These are phyloP conservation scores for Sinohyriopsis cumingii DNA, from an alignment of 2,888 invertebrate species.

Conservation along the genomic window DNA sequence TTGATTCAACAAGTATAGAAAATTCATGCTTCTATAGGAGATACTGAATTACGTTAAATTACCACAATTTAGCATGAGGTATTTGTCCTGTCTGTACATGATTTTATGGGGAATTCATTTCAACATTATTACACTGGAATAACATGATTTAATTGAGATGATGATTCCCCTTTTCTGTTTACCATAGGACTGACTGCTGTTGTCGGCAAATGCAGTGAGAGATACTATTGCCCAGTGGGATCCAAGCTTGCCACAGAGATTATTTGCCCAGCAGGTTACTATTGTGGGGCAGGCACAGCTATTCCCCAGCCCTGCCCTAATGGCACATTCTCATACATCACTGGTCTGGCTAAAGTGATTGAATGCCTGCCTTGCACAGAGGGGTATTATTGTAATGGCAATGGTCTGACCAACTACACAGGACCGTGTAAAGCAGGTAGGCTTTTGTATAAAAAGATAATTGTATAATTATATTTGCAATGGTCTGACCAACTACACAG, in stretches of 20 bases:
- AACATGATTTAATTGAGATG: no score
- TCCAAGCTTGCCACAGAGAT: conserved; percentile 52
- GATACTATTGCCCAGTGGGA: conserved; percentile 65
- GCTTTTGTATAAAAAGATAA: neutral
- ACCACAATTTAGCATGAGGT: no score
- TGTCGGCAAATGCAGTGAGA: conserved; percentile 57
- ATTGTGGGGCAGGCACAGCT: conserved; percentile 60
- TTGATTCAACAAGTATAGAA: no score
- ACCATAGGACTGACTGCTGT: conserved; percentile 58
- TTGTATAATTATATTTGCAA: neutral
- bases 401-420: conserved; percentile 56
- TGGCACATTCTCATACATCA: conserved; percentile 66
- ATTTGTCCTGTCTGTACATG: no score
- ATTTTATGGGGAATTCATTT: no score
- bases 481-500: neutral
- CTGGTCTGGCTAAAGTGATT: conserved; percentile 43
- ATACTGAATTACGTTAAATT: no score
- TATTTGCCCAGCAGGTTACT: conserved; percentile 64
- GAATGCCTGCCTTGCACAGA: conserved; percentile 61
- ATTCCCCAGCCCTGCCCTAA: conserved; percentile 62
- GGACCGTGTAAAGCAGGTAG: conserved; percentile 66
- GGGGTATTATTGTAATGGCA: conserved; percentile 65
- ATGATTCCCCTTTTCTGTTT: no score
- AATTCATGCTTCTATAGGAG: no score
- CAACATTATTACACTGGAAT: no score